A percentile compares a stretch with the other conserved stretches of the same genome.
Evolutionary conservation across 2,888 invertebrate genomes (phyloP).

Genomic region (Pristionchus entomophagus): DNA sequence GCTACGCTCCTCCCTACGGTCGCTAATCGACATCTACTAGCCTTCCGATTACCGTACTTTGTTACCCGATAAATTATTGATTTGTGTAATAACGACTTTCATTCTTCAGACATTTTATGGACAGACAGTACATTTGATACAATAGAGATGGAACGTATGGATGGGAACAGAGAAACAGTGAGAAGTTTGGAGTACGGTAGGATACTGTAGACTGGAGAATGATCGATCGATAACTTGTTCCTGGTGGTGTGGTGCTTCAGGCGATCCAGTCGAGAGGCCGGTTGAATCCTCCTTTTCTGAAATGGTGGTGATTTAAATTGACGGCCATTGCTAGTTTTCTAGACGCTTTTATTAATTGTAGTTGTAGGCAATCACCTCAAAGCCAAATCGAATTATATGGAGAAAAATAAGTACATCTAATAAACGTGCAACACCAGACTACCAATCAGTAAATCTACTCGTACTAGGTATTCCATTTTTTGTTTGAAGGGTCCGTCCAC

Average conservation of each 20-base stretch:
- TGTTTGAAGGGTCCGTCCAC: no score
- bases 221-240: not conserved
- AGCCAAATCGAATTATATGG: no score
- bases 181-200: not conserved
- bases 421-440: no score
- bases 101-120: constrained; percentile 3
- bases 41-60: not conserved
- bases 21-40: constrained; percentile 20
- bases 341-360: not conserved
- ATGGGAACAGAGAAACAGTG: not conserved
- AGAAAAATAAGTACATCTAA: no score
- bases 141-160: not conserved
- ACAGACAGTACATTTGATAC: not conserved
- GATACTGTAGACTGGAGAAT: not conserved
- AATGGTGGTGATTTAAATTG: not conserved
- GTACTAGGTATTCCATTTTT: no score
- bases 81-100: not conserved
- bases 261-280: constrained; percentile 86
- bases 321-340: no score
- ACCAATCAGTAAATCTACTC: no score
- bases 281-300: constrained; percentile 93
- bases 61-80: constrained; percentile 31
- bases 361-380: not conserved
- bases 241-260: constrained; percentile 50
- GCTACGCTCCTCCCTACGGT: constrained; percentile 40